Conservation (phyloP, 2,113 vertebrate genomes). For the Ctenomys sociabilis region DNA sequence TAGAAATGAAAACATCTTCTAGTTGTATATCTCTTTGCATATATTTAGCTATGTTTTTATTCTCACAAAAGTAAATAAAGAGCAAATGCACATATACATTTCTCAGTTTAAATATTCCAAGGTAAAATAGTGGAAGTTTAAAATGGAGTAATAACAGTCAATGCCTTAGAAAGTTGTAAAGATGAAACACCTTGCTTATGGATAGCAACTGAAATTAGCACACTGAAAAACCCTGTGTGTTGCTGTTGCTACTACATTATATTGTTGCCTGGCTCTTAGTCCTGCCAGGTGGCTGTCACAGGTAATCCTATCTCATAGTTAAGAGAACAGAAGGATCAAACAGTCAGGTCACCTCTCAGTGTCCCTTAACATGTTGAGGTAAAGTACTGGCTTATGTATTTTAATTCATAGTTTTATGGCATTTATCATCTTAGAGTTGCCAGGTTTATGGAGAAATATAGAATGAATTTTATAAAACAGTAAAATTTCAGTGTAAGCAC, state of each 20-base stretch:
- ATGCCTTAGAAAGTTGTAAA: too few relatives aligned
- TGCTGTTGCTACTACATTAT: not conserved
- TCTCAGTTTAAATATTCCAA: not conserved
- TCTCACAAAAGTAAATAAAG: not conserved
- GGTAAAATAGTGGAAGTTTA: not conserved
- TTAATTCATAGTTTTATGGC: not conserved
- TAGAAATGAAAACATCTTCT: not conserved
- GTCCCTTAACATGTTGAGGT: not conserved
- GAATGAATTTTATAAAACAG: not conserved
- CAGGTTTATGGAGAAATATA: not conserved
- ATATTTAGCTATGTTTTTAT: not conserved
- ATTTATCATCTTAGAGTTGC: not conserved
- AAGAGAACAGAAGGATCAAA: not conserved
- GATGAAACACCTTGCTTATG: not conserved
- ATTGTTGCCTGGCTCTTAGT: accelerated
- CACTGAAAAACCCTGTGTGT: accelerated
- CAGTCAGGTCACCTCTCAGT: too few relatives aligned
- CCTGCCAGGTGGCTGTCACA: not conserved
- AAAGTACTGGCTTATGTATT: not conserved
- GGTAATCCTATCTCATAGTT: not conserved
- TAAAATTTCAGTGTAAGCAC: not conserved
- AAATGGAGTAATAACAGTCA: not conserved
- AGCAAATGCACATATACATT: not conserved
- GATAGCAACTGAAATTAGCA: not conserved
- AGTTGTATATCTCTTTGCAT: not conserved